Percentiles rank a stretch among this genome's conserved stretches.
Evolutionary conservation across 2,888 invertebrate genomes (phyloP).

Genomic region (Strigamia crassipes): DNA sequence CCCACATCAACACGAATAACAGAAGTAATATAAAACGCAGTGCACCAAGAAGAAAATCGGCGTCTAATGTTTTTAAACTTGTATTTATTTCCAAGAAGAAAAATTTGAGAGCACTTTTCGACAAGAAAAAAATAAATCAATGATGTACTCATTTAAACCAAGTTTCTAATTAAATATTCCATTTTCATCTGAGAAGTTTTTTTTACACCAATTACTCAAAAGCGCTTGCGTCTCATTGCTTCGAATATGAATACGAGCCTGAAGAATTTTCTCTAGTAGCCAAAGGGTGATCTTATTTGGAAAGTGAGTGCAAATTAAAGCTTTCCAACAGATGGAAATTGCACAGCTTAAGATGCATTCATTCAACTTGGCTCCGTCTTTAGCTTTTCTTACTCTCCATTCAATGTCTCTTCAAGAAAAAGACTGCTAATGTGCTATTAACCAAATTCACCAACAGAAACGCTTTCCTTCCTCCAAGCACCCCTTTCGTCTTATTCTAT

Average conservation of each 20-base stretch:
- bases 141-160: background rate
- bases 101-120: background rate
- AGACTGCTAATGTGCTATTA: conserved; percentile 16
- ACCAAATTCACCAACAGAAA: conserved; percentile 21
- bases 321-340: conserved; percentile 21
- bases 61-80: conserved; percentile 12
- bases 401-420: conserved; percentile 21
- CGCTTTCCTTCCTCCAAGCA: background rate
- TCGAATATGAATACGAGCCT: background rate
- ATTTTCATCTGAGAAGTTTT: background rate
- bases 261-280: conserved; percentile 11
- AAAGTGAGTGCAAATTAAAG: conserved; percentile 16
- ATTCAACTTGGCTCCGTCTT: conserved; percentile 21
- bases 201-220: conserved; percentile 17
- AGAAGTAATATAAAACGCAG: background rate
- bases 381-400: conserved; percentile 21
- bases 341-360: conserved; percentile 21
- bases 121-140: conserved; percentile 10
- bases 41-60: background rate
- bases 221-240: background rate
- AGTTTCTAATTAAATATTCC: conserved; percentile 21
- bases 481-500: conserved; percentile 3
- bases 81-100: background rate
- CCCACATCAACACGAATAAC: conserved; percentile 1
- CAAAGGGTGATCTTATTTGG: conserved; percentile 21